Evolutionary conservation across 2,888 invertebrate species (phyloP).

Genomic region (Biston betularia): DNA sequence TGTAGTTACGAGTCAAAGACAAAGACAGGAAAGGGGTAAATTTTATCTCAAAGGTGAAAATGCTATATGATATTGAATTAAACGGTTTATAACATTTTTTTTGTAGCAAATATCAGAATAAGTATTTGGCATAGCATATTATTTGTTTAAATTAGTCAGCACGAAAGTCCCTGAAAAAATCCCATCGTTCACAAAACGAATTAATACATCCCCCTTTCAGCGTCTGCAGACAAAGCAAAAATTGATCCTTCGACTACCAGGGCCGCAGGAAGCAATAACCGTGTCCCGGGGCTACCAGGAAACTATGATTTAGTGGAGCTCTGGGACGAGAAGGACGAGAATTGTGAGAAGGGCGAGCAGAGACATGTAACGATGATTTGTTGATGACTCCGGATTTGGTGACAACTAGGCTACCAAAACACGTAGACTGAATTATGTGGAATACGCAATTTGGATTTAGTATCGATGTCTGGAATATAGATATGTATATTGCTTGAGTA

Average conservation of each 20-base stretch:
- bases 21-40: too few species aligned
- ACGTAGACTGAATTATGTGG: background rate
- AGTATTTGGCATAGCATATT: background rate
- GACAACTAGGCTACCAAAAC: conserved; percentile 10
- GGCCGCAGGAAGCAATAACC: conserved; percentile 84
- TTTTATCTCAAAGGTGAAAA: too few species aligned
- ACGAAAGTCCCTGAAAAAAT: background rate
- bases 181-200: conserved; percentile 21
- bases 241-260: conserved; percentile 58
- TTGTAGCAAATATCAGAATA: too few species aligned
- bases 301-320: conserved; percentile 73
- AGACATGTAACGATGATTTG: conserved; percentile 31
- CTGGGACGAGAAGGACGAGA: conserved; percentile 36
- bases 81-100: too few species aligned
- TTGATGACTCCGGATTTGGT: conserved; percentile 25
- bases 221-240: conserved; percentile 52
- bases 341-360: conserved; percentile 31
- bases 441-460: conserved; percentile 9
- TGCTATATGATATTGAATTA: too few species aligned
- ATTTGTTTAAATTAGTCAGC: background rate
- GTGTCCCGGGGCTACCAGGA: conserved; percentile 72
- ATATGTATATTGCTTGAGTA: too few species aligned
- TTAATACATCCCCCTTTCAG: conserved; percentile 36
- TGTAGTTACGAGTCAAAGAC: too few species aligned
- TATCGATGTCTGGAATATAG: background rate